These are phyloP conservation scores for Protonemura montana DNA, from an alignment of 2,888 invertebrate genomes.

Conservation along the genomic window DNA sequence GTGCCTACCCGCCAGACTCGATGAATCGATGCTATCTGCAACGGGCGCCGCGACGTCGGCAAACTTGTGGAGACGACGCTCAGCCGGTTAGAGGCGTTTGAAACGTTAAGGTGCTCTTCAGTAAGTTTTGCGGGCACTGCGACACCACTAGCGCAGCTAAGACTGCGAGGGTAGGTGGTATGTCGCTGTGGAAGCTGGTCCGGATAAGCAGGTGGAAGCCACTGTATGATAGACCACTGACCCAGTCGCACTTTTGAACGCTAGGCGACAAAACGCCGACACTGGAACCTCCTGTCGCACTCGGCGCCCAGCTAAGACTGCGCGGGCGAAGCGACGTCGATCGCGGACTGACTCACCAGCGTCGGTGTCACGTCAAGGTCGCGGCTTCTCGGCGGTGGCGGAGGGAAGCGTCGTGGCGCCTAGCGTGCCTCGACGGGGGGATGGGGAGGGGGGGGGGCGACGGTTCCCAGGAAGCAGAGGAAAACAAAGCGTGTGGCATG, in stretches of 20 bases:
- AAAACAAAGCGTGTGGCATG: background rate
- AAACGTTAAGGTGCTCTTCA: too few species aligned
- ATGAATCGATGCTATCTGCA: background rate
- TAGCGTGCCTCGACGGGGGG: slow-evolving; percentile 47
- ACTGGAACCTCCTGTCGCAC: slow-evolving; percentile 47
- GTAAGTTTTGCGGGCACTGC: too few species aligned
- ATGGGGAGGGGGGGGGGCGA: background rate
- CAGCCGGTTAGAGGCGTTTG: background rate
- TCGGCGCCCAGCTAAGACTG: slow-evolving; percentile 22
- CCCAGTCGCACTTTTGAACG: too few species aligned
- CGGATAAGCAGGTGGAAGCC: too few species aligned
- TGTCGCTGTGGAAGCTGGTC: too few species aligned
- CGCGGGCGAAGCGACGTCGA: slow-evolving; percentile 31
- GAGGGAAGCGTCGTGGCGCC: slow-evolving; percentile 51
- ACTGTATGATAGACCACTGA: too few species aligned
- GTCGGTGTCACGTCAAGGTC: background rate
- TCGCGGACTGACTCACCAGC: background rate
- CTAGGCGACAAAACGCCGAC: background rate
- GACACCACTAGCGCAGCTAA: too few species aligned
- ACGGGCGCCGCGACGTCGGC: background rate
- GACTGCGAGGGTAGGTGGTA: too few species aligned
- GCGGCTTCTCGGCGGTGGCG: slow-evolving; percentile 24
- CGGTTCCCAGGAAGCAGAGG: too few species aligned
- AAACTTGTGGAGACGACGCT: background rate
- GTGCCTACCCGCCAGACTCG: background rate